A percentile compares a stretch with the other conserved stretches of the same genome.
Conservation (phyloP, 1,140 invertebrate species). For the Aphidius ervi region DNA sequence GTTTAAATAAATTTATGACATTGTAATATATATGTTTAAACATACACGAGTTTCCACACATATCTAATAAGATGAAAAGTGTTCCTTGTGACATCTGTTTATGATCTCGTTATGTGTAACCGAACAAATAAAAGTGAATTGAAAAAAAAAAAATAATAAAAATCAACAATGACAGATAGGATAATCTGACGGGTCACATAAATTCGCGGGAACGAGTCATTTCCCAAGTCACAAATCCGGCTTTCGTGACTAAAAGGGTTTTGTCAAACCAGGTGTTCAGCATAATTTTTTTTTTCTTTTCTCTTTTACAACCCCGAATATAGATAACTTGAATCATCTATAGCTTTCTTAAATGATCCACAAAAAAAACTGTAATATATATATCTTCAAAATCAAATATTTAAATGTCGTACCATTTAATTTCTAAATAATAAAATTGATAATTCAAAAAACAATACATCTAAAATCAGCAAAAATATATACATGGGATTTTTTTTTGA, state of each 20-base stretch:
- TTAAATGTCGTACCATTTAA: too few species aligned
- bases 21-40: neutral
- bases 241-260: slow-evolving; percentile 42
- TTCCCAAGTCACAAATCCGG: slow-evolving; percentile 40
- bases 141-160: slow-evolving; percentile 25
- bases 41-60: neutral
- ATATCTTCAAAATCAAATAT: too few species aligned
- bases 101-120: slow-evolving; percentile 48
- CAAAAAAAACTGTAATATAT: too few species aligned
- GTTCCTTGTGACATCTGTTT: slow-evolving; percentile 19
- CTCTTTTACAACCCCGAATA: neutral
- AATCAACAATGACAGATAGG: slow-evolving; percentile 21
- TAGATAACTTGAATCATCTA: too few species aligned
- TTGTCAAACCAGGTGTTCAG: slow-evolving; percentile 37
- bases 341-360: too few species aligned
- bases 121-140: slow-evolving; percentile 34
- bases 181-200: slow-evolving; percentile 48
- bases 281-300: neutral
- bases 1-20: neutral
- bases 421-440: too few species aligned
- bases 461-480: too few species aligned
- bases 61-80: neutral
- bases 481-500: too few species aligned
- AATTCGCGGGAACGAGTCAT: slow-evolving; percentile 50
- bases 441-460: too few species aligned